Evolutionary conservation across 2,113 vertebrate genomes (phyloP).

Genomic region (Odobenus rosmarus): DNA sequence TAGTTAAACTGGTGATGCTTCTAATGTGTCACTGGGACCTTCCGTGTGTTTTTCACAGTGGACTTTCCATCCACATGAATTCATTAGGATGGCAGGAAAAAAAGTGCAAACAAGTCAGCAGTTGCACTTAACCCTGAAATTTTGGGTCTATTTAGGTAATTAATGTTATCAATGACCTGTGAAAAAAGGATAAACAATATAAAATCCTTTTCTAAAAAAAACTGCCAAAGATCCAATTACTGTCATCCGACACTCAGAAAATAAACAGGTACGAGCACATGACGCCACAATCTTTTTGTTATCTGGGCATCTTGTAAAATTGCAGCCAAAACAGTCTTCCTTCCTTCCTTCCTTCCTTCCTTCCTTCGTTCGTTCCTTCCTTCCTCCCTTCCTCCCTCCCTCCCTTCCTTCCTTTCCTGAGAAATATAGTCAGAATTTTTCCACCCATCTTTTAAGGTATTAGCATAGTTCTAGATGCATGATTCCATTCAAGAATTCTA

Average conservation of each 20-base stretch:
- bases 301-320: background rate
- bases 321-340: background rate
- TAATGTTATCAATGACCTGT: background rate
- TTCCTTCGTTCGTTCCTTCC: accelerated
- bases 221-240: background rate
- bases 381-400: accelerated
- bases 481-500: background rate
- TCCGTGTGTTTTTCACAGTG: conserved; percentile 8
- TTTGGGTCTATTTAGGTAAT: conserved; percentile 15
- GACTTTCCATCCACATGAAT: conserved; percentile 16
- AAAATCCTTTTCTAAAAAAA: background rate
- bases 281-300: background rate
- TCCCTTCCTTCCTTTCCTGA: background rate
- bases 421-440: background rate
- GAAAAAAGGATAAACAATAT: background rate
- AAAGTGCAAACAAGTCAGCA: conserved; percentile 15
- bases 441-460: background rate
- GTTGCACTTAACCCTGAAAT: background rate
- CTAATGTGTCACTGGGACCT: background rate
- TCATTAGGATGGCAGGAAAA: background rate
- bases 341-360: background rate
- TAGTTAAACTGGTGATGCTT: conserved; percentile 17
- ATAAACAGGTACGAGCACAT: background rate
- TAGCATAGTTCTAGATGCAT: background rate
- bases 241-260: background rate